These are phyloP conservation scores for Campoplex capitator DNA, from an alignment of 2,888 invertebrate genomes.

Conservation along the genomic window DNA sequence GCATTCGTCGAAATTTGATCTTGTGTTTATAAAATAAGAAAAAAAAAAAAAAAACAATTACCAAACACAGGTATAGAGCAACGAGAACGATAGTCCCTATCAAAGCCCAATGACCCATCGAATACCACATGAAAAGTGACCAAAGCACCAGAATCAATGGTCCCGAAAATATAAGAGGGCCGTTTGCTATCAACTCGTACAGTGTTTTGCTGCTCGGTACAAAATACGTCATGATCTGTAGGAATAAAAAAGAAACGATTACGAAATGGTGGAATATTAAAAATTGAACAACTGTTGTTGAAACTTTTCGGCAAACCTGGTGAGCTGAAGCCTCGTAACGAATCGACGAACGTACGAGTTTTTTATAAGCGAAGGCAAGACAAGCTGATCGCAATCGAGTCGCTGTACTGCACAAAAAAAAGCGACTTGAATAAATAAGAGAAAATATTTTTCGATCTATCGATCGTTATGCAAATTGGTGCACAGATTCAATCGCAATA, in stretches of 20 bases:
- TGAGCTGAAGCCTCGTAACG: conserved; percentile 74
- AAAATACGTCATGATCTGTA: conserved; percentile 79
- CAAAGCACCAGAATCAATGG: conserved; percentile 85
- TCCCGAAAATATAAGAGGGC: conserved; percentile 85
- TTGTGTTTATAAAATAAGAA: neutral
- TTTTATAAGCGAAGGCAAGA: conserved; percentile 80
- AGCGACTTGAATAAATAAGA: neutral
- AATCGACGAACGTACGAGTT: conserved; percentile 77
- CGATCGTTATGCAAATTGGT: neutral
- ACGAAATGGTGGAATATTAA: neutral
- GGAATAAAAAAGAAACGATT: conserved; percentile 64
- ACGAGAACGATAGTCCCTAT: conserved; percentile 85
- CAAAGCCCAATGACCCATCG: conserved; percentile 86
- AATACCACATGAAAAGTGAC: conserved; percentile 84
- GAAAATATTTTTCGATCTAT: neutral
- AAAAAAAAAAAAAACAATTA: conserved; percentile 54
- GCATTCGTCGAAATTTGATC: too few species aligned
- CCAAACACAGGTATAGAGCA: conserved; percentile 80
- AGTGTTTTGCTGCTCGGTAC: conserved; percentile 86
- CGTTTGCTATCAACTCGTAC: conserved; percentile 85
- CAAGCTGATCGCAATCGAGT: conserved; percentile 80
- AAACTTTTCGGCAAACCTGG: conserved; percentile 71
- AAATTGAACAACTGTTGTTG: neutral
- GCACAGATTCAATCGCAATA: neutral
- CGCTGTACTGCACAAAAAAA: conserved; percentile 77